Evolutionary conservation across 2,888 invertebrate species (phyloP).

Genomic region (Troides helena): DNA sequence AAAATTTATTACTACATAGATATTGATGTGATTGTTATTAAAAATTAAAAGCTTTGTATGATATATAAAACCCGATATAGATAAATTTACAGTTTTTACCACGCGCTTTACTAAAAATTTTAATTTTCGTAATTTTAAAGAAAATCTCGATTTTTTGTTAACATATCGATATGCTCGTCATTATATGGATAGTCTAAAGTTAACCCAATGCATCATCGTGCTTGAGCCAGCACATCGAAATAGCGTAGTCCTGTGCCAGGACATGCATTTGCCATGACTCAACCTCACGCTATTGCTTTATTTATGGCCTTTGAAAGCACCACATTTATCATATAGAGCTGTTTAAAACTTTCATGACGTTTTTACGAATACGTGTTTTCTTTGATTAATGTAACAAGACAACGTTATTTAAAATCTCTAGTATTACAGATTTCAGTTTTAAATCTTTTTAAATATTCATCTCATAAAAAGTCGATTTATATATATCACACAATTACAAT

Average conservation of each 20-base stretch:
- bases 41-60: too few relatives aligned
- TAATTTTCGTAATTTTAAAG: neutral
- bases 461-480: too few relatives aligned
- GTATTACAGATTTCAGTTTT: too few relatives aligned
- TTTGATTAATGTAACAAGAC: neutral
- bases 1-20: too few relatives aligned
- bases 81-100: neutral
- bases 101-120: neutral
- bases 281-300: constrained; percentile 32
- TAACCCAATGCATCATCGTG: constrained; percentile 54
- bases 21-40: too few relatives aligned
- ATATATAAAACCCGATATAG: too few relatives aligned
- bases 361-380: neutral
- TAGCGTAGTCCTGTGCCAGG: constrained; percentile 65
- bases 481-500: too few relatives aligned
- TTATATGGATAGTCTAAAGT: constrained; percentile 36
- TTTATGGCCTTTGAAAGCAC: constrained; percentile 14
- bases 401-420: neutral
- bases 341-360: neutral
- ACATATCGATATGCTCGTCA: constrained; percentile 4
- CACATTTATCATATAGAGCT: neutral
- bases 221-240: constrained; percentile 59
- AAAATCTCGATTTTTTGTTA: neutral
- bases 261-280: constrained; percentile 53
- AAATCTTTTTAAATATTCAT: too few relatives aligned